phyloP scores from a whole-genome alignment of 2,113 vertebrate species.

The Desmodus rotundus region DNA sequence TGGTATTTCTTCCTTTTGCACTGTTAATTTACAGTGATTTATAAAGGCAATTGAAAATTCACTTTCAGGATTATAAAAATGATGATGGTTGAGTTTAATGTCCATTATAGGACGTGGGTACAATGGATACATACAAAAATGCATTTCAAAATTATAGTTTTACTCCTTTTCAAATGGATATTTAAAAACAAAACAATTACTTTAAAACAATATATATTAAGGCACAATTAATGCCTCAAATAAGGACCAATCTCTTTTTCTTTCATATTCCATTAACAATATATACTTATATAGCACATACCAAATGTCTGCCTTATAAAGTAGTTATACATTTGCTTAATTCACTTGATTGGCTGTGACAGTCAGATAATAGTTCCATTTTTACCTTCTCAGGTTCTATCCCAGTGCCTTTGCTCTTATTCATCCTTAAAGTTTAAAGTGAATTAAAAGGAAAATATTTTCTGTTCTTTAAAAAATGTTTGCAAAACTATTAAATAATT shows the following conservation, averaged over 20 bases:
- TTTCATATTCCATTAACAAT: background rate
- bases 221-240: background rate
- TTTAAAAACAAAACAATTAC: background rate
- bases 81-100: background rate
- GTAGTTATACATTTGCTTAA: background rate
- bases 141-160: background rate
- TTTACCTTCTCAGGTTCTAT: background rate
- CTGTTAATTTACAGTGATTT: background rate
- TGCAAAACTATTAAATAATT: background rate
- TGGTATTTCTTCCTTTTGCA: conserved; percentile 56
- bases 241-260: background rate
- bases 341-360: background rate
- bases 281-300: background rate
- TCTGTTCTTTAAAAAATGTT: background rate
- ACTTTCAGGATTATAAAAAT: conserved; percentile 1
- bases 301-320: background rate
- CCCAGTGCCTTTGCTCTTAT: background rate
- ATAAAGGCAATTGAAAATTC: background rate
- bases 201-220: background rate
- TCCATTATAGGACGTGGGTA: background rate
- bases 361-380: background rate
- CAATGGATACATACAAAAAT: background rate
- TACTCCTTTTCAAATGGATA: background rate
- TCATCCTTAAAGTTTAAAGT: background rate
- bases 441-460: background rate